Conservation (phyloP, 2,888 invertebrate genomes). For the Athalia cordata region DNA sequence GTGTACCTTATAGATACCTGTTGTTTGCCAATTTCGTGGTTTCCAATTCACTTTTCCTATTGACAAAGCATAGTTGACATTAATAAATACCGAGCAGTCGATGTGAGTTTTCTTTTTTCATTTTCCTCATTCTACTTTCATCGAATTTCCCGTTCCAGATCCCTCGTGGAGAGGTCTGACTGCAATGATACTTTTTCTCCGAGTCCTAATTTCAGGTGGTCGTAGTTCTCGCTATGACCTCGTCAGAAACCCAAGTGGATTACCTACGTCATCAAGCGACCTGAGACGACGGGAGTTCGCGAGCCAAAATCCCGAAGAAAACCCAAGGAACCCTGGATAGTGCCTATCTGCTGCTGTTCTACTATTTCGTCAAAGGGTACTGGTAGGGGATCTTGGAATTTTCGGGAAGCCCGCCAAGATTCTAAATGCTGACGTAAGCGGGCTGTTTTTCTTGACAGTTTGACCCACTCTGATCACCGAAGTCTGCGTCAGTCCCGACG, state of each 20-base stretch:
- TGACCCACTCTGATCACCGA: conserved; percentile 11
- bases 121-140: neutral
- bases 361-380: conserved; percentile 24
- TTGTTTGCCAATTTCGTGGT: neutral
- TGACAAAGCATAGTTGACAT: too few species aligned
- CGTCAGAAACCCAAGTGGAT: conserved; percentile 10
- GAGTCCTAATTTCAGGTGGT: neutral
- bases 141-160: neutral
- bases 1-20: neutral
- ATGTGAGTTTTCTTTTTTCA: neutral
- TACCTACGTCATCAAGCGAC: conserved; percentile 23
- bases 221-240: conserved; percentile 2
- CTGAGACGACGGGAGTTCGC: neutral
- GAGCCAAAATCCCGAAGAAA: neutral
- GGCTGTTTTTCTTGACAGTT: conserved; percentile 8
- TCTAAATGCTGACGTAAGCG: conserved; percentile 27
- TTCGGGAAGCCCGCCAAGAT: conserved; percentile 32
- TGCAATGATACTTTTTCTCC: neutral
- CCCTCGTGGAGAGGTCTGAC: neutral
- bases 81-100: neutral
- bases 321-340: neutral
- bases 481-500: neutral
- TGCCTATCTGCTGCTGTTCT: neutral
- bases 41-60: too few species aligned
- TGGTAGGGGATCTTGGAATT: conserved; percentile 6